phyloP scores from a whole-genome alignment of 1,140 invertebrate genomes.

The Euura lappo region DNA sequence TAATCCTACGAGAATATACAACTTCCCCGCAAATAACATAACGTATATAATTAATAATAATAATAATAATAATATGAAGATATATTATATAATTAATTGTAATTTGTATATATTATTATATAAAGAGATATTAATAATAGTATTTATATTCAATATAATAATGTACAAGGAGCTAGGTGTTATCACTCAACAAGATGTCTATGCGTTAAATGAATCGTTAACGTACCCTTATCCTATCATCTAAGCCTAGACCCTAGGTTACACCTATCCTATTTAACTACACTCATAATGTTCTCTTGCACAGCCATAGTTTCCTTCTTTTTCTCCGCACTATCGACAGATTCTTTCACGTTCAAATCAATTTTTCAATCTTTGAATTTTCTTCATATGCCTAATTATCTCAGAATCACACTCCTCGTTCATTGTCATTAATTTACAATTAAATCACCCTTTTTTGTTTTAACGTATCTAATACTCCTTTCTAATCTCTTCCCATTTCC shows the following conservation, averaged over 20 bases:
- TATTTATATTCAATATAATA: constrained; percentile 51
- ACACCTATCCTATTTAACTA: constrained; percentile 56
- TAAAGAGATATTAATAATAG: constrained; percentile 56
- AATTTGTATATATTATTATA: constrained; percentile 50
- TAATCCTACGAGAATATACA: constrained; percentile 29
- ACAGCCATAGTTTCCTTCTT: constrained; percentile 58
- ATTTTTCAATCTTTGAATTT: constrained; percentile 2
- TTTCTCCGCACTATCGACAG: constrained; percentile 30
- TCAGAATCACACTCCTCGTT: too few relatives aligned
- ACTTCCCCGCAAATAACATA: constrained; percentile 47
- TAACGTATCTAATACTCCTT: constrained; percentile 9
- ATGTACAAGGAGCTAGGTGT: constrained; percentile 48
- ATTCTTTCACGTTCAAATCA: not conserved
- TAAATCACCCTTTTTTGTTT: too few relatives aligned
- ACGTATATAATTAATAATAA: constrained; percentile 43
- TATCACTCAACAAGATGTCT: constrained; percentile 42
- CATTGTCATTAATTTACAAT: too few relatives aligned
- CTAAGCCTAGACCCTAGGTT: constrained; percentile 57
- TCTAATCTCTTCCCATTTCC: constrained; percentile 9
- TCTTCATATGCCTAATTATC: constrained; percentile 9
- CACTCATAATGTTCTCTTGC: constrained; percentile 60
- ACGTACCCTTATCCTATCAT: constrained; percentile 50
- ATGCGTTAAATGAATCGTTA: constrained; percentile 44
- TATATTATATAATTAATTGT: constrained; percentile 19
- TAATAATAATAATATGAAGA: not conserved